A percentile compares a stretch with the other conserved stretches of the same genome.
phyloP scores from a whole-genome alignment of 2,113 vertebrate genomes.

The Anoplopoma fimbria region DNA sequence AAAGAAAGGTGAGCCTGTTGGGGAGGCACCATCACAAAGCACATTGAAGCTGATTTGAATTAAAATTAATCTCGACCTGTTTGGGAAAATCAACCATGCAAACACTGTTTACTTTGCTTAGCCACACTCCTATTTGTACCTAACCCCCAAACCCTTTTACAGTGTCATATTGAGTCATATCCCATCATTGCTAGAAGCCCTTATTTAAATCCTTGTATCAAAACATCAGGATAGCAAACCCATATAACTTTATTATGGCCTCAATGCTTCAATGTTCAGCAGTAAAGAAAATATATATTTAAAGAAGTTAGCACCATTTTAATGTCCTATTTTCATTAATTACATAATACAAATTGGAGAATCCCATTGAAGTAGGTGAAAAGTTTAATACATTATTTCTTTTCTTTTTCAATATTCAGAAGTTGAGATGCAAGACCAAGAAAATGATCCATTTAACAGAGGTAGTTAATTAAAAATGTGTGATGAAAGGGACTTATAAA shows the following conservation, averaged over 20 bases:
- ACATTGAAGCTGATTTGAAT: constrained; percentile 40
- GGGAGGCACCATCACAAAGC: constrained; percentile 33
- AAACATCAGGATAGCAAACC: constrained; percentile 53
- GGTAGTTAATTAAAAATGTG: background rate
- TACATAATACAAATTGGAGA: constrained; percentile 51
- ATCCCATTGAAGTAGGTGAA: constrained; percentile 19
- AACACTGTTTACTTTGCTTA: constrained; percentile 59
- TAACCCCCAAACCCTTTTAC: constrained; percentile 31
- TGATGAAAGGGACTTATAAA: constrained; percentile 19
- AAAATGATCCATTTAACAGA: background rate
- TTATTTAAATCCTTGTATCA: constrained; percentile 67
- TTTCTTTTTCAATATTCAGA: background rate
- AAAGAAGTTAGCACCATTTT: constrained; percentile 60
- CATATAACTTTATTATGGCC: constrained; percentile 65
- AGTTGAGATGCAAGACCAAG: constrained; percentile 2
- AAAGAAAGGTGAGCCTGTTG: constrained; percentile 5
- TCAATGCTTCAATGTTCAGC: constrained; percentile 59
- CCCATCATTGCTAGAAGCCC: constrained; percentile 51
- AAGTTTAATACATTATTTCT: constrained; percentile 1
- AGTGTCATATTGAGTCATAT: constrained; percentile 40
- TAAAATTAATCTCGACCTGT: constrained; percentile 47
- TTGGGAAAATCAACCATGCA: constrained; percentile 54
- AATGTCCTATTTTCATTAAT: constrained; percentile 60
- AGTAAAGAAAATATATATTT: constrained; percentile 62
- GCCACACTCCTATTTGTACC: constrained; percentile 37